phyloP scores from a whole-genome alignment of 2,888 invertebrate species.

The Neoitamus cyanurus region DNA sequence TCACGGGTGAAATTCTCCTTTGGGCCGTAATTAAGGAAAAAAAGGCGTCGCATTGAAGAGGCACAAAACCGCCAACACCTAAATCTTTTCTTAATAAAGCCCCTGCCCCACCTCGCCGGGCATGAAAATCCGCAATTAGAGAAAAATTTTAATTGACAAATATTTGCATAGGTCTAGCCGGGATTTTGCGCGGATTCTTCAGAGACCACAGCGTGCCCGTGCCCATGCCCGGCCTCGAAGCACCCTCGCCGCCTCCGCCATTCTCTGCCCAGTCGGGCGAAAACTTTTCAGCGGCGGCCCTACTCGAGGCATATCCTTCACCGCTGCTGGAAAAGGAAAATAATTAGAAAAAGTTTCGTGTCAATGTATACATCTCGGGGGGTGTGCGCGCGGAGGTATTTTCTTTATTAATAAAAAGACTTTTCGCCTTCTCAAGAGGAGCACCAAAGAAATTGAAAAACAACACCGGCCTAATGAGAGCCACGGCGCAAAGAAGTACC shows the following conservation, averaged over 20 bases:
- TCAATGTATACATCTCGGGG: conserved; percentile 20
- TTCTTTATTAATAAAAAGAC: conserved; percentile 43
- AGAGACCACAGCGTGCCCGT: conserved; percentile 1
- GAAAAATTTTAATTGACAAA: conserved; percentile 52
- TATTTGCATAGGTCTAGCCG: conserved; percentile 47
- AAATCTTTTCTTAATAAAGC: conserved; percentile 43
- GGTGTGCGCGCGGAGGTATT: conserved; percentile 10
- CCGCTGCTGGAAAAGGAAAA: conserved; percentile 27
- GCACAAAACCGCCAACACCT: conserved; percentile 44
- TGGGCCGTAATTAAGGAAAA: conserved; percentile 33
- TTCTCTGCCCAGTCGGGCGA: conserved; percentile 32
- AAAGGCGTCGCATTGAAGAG: conserved; percentile 22
- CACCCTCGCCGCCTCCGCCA: background rate
- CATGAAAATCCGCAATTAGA: conserved; percentile 50
- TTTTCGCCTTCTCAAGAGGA: conserved; percentile 29
- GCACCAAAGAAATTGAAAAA: conserved; percentile 50
- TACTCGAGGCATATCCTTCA: conserved; percentile 20
- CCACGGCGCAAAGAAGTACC: conserved; percentile 41
- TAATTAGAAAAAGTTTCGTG: conserved; percentile 34
- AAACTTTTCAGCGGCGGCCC: conserved; percentile 20
- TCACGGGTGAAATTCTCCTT: conserved; percentile 19
- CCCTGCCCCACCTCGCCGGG: background rate
- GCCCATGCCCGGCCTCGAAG: background rate
- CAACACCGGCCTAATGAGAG: conserved; percentile 51
- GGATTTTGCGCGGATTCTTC: conserved; percentile 39